Evolutionary conservation across 2,113 vertebrate genomes (phyloP).

Genomic region (Polyodon spathula): DNA sequence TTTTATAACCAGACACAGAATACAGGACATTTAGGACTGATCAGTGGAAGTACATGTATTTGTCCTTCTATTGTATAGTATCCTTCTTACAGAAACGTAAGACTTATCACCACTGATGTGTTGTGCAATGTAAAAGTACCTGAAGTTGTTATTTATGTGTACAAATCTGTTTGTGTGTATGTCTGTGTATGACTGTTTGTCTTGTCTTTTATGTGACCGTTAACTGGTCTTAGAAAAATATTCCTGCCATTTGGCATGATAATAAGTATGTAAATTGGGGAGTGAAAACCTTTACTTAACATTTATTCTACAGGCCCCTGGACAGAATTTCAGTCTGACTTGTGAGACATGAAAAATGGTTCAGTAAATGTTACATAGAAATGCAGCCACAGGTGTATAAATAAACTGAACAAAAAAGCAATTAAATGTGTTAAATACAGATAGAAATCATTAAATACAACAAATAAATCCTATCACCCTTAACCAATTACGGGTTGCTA

Average conservation of each 20-base stretch:
- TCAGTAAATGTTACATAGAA: conserved; percentile 39
- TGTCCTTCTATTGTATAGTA: no score
- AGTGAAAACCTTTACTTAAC: conserved; percentile 43
- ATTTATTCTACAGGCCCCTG: conserved; percentile 52
- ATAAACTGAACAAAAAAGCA: not conserved
- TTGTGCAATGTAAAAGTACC: no score
- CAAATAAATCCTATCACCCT: not conserved
- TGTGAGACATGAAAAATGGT: conserved; percentile 42
- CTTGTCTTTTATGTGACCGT: not conserved
- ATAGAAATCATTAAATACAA: not conserved
- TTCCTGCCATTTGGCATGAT: conserved; percentile 1
- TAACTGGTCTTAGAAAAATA: not conserved
- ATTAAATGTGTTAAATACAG: not conserved
- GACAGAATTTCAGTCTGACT: conserved; percentile 41
- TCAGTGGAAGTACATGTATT: no score
- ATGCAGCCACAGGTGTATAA: not conserved
- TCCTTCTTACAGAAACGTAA: no score
- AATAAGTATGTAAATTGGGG: not conserved
- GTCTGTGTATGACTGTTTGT: no score
- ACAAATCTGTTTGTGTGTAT: no score
- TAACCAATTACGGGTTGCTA: not conserved
- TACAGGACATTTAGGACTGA: no score
- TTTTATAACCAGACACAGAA: no score
- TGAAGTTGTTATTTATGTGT: no score
- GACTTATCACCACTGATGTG: no score